Conservation (phyloP, 1,140 invertebrate species). For the Drosophila asahinai region DNA sequence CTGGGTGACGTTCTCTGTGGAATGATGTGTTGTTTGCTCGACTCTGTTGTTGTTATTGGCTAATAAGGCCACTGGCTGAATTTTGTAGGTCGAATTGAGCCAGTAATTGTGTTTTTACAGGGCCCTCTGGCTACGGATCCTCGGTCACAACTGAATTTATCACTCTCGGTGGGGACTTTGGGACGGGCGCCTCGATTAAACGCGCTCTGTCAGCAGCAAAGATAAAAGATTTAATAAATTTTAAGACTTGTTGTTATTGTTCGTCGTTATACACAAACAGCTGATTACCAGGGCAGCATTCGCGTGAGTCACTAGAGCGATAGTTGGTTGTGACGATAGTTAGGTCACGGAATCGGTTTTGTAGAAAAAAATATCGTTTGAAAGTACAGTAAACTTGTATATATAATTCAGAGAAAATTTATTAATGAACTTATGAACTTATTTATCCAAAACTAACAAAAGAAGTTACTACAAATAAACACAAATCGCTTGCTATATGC, state of each 20-base stretch:
- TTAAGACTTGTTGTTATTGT: constrained; percentile 53
- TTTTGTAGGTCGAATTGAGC: constrained; percentile 2
- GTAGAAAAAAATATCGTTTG: background rate
- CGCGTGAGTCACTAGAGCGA: background rate
- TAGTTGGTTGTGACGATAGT: background rate
- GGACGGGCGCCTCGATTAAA: constrained; percentile 13
- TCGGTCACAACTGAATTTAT: constrained; percentile 22
- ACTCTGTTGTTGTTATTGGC: constrained; percentile 16
- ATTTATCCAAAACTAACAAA: too few relatives aligned
- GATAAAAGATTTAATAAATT: constrained; percentile 61
- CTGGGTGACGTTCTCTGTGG: constrained; percentile 23
- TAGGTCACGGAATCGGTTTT: background rate
- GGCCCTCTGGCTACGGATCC: background rate
- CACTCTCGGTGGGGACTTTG: constrained; percentile 20
- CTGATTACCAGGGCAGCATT: constrained; percentile 46
- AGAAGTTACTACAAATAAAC: too few relatives aligned
- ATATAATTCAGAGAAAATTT: too few relatives aligned
- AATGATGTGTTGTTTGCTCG: constrained; percentile 17
- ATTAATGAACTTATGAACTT: background rate
- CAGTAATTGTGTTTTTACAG: background rate
- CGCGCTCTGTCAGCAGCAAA: constrained; percentile 37
- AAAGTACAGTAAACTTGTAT: background rate
- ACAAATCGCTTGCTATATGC: too few relatives aligned
- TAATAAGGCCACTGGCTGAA: constrained; percentile 16
- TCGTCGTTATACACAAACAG: constrained; percentile 40